Conservation (phyloP, 92 coral and sea anemone species). For the Bergia puertoricense region DNA sequence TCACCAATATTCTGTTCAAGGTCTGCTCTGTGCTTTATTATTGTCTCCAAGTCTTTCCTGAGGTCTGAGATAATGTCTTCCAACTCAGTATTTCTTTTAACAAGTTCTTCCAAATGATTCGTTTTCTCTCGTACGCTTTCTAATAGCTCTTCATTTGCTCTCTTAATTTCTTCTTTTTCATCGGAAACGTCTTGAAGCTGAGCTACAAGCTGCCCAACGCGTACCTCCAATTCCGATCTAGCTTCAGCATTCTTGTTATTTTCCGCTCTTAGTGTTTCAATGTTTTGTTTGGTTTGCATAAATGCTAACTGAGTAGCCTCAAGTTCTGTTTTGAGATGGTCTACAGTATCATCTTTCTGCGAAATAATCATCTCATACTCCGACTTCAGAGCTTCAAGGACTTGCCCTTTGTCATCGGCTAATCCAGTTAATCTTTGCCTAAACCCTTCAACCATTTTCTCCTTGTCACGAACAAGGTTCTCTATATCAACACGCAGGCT, state of each 20-base stretch:
- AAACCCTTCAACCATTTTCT: conserved; percentile 59
- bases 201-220: conserved; percentile 33
- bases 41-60: conserved; percentile 31
- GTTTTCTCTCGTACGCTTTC: conserved; percentile 20
- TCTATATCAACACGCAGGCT: conserved; percentile 71
- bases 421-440: conserved; percentile 52
- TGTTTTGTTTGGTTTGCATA: conserved; percentile 3
- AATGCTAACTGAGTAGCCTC: conserved; percentile 21
- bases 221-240: conserved; percentile 39
- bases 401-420: conserved; percentile 53
- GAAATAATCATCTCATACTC: conserved; percentile 40
- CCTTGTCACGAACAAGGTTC: conserved; percentile 67
- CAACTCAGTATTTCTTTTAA: conserved; percentile 32
- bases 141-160: background rate
- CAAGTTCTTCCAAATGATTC: conserved; percentile 1
- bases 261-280: conserved; percentile 29
- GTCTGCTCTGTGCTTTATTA: conserved; percentile 32
- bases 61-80: conserved; percentile 34
- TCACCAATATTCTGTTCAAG: conserved; percentile 39
- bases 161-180: conserved; percentile 20
- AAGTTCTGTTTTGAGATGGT: conserved; percentile 45
- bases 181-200: conserved; percentile 18
- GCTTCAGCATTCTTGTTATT: conserved; percentile 33
- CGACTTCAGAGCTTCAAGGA: conserved; percentile 37
- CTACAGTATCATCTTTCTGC: conserved; percentile 38